Conservation (phyloP, 2,888 invertebrate species). For the Drosophila anceps region DNA sequence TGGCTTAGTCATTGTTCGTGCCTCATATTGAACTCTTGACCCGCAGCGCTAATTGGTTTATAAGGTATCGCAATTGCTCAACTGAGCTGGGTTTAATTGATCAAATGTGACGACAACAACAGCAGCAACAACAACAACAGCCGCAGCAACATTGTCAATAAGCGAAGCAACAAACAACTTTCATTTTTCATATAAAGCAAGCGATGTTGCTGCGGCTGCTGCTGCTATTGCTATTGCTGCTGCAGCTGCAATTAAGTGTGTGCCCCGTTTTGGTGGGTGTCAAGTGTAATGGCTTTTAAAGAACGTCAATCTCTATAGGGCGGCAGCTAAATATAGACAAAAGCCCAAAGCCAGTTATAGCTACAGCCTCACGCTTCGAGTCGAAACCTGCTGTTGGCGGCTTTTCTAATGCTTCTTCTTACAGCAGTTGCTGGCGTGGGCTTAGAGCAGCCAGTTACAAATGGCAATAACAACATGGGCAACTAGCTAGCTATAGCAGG, state of each 20-base stretch:
- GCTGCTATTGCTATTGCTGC: conserved; percentile 12
- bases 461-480: conserved; percentile 35
- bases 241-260: conserved; percentile 54
- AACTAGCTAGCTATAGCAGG: conserved; percentile 40
- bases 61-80: conserved; percentile 65
- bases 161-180: conserved; percentile 61
- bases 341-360: conserved; percentile 46
- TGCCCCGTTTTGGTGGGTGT: conserved; percentile 70
- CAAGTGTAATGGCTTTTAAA: conserved; percentile 68
- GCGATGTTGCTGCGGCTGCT: conserved; percentile 20
- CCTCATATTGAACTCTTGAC: conserved; percentile 70
- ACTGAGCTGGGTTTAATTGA: conserved; percentile 64
- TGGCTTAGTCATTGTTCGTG: conserved; percentile 64
- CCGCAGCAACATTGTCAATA: conserved; percentile 26
- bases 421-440: conserved; percentile 60
- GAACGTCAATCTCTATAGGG: conserved; percentile 58
- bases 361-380: conserved; percentile 26
- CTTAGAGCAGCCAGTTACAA: conserved; percentile 63
- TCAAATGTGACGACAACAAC: conserved; percentile 65
- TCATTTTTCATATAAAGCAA: conserved; percentile 69
- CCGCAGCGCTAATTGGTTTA: conserved; percentile 68
- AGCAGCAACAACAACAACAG: conserved; percentile 9
- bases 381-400: conserved; percentile 49
- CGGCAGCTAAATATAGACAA: conserved; percentile 74
- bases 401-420: conserved; percentile 14